Evolutionary conservation across 2,113 vertebrate species (phyloP).

Genomic region (Zosterops pallidus): DNA sequence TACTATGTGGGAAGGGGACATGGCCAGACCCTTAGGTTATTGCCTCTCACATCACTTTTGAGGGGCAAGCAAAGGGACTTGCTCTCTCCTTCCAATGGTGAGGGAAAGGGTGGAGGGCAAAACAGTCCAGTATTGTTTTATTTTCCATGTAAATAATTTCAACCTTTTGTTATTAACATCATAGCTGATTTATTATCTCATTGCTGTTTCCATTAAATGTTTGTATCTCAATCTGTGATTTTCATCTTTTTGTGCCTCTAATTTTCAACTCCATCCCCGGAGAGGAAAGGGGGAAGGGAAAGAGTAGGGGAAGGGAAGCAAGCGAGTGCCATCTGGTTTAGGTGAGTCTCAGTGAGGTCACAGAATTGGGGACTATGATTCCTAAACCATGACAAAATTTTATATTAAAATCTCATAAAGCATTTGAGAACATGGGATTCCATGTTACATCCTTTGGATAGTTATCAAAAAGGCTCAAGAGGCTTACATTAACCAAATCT

Average conservation of each 20-base stretch:
- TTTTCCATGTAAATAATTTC: neutral
- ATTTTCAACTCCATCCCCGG: neutral
- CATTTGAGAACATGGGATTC: neutral
- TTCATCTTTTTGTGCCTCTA: neutral
- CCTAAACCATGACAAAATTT: neutral
- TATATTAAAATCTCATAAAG: neutral
- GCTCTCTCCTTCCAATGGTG: neutral
- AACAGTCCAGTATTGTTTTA: neutral
- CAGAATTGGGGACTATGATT: neutral
- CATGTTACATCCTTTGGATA: neutral
- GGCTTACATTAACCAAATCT: neutral
- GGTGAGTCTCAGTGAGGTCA: neutral
- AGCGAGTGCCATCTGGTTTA: neutral
- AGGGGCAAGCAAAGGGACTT: neutral
- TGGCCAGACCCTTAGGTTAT: neutral
- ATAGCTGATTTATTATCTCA: neutral
- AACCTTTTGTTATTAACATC: neutral
- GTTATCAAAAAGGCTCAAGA: rapidly evolving
- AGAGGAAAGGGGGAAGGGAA: neutral
- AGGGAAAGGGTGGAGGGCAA: neutral
- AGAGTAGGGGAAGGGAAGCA: too few relatives aligned
- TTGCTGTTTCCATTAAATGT: neutral
- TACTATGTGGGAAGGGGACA: neutral
- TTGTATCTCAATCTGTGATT: neutral
- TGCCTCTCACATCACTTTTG: neutral